A percentile compares a stretch with the other conserved stretches of the same genome.
Conservation (phyloP, 2,113 vertebrate genomes). For the Barbus barbus region DNA sequence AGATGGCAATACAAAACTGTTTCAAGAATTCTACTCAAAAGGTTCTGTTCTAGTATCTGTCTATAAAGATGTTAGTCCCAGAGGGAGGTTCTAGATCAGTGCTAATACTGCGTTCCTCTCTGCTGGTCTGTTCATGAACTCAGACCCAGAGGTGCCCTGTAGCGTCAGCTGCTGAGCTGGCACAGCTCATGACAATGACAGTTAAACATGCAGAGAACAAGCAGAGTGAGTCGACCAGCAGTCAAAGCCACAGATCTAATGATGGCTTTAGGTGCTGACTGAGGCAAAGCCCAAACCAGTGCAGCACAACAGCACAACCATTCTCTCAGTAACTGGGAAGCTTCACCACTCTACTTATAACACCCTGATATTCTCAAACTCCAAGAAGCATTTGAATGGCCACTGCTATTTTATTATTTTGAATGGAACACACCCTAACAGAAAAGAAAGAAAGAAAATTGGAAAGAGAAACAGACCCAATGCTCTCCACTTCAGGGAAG, state of each 20-base stretch:
- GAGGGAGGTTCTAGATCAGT: background rate
- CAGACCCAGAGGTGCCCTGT: background rate
- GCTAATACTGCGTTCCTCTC: conserved; percentile 2
- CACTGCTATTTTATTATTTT: background rate
- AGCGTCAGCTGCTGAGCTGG: conserved; percentile 14
- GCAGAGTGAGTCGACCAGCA: conserved; percentile 12
- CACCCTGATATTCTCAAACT: background rate
- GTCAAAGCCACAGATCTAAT: conserved; percentile 53
- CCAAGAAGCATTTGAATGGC: background rate
- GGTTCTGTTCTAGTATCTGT: background rate
- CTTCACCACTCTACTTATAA: background rate
- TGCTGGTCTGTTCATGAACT: conserved; percentile 25
- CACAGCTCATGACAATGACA: conserved; percentile 11
- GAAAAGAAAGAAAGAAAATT: background rate
- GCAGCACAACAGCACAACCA: conserved; percentile 41
- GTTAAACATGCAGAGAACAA: background rate
- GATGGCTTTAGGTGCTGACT: conserved; percentile 50
- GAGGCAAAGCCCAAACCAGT: conserved; percentile 18
- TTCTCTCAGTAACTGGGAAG: background rate
- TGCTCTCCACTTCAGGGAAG: background rate
- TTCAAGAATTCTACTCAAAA: background rate
- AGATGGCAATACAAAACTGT: background rate
- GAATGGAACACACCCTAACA: background rate
- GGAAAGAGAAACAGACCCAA: background rate
- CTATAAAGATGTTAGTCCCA: background rate